Evolutionary conservation across 1,140 invertebrate genomes (phyloP).

Genomic region (Leucophenga varia): DNA sequence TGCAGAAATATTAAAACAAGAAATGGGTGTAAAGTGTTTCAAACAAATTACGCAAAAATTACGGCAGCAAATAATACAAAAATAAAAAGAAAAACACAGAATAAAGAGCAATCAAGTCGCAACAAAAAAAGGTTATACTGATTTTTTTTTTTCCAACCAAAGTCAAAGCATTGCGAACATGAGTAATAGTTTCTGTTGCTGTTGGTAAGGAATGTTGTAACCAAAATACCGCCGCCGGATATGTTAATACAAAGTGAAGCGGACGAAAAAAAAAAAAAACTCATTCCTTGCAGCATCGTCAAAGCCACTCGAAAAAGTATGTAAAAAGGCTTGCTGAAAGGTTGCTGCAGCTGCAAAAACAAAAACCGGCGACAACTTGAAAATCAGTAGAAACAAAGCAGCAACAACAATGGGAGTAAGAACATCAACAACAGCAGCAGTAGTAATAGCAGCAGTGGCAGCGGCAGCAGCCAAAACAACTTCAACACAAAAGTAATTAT

Average conservation of each 20-base stretch:
- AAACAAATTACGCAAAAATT: constrained; percentile 38
- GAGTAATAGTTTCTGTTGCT: too few species aligned
- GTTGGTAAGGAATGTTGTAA: too few species aligned
- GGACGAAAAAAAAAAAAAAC: background rate
- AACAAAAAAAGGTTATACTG: too few species aligned
- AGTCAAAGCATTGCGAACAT: too few species aligned
- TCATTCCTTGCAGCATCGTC: constrained; percentile 13
- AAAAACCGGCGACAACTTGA: constrained; percentile 30
- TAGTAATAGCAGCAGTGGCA: constrained; percentile 31
- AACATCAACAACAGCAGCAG: constrained; percentile 5
- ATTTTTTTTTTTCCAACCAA: too few species aligned
- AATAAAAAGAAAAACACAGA: too few species aligned
- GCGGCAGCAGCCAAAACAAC: constrained; percentile 44
- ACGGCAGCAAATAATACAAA: too few species aligned
- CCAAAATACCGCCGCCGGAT: too few species aligned
- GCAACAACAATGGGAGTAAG: background rate
- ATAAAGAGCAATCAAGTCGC: too few species aligned
- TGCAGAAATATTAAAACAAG: constrained; percentile 29
- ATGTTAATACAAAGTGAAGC: background rate
- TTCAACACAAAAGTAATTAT: constrained; percentile 53
- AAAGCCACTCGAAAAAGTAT: too few species aligned
- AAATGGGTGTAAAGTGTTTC: constrained; percentile 53
- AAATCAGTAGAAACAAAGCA: constrained; percentile 4
- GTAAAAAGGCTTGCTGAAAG: too few species aligned
- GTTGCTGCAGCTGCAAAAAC: constrained; percentile 11